Evolutionary conservation across 2,888 invertebrate genomes (phyloP).

Genomic region (Notocelia uddmanniana): DNA sequence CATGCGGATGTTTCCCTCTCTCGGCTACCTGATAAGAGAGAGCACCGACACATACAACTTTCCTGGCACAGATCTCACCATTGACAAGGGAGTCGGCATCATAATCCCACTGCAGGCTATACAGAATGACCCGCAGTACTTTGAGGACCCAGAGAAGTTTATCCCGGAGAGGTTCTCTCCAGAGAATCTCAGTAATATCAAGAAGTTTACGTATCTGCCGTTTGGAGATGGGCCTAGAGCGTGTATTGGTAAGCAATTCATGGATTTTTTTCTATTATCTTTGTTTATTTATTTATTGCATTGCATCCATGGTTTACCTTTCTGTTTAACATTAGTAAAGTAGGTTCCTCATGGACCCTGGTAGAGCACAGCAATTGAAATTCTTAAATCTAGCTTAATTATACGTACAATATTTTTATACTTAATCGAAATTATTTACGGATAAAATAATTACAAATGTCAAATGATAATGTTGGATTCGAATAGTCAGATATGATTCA

Average conservation of each 20-base stretch:
- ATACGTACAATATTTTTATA: too few species aligned
- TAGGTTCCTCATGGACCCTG: too few species aligned
- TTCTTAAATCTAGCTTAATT: too few species aligned
- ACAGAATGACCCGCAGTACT: slow-evolving; percentile 35
- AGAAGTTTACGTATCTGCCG: not conserved
- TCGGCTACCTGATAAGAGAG: slow-evolving; percentile 13
- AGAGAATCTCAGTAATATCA: slow-evolving; percentile 2
- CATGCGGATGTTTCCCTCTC: slow-evolving; percentile 11
- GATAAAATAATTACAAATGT: too few species aligned
- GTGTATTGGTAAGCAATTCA: not conserved
- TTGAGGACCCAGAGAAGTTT: slow-evolving; percentile 23
- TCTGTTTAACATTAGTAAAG: too few species aligned
- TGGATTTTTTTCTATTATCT: too few species aligned
- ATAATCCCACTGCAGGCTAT: slow-evolving; percentile 29
- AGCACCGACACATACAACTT: slow-evolving; percentile 19
- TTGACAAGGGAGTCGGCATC: slow-evolving; percentile 30
- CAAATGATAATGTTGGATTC: too few species aligned
- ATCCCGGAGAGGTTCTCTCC: slow-evolving; percentile 29
- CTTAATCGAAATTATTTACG: too few species aligned
- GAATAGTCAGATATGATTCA: too few species aligned
- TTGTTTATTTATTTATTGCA: too few species aligned
- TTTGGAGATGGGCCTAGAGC: not conserved
- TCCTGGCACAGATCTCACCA: slow-evolving; percentile 16
- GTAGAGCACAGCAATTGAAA: too few species aligned
- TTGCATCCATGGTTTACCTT: too few species aligned